phyloP scores from a whole-genome alignment of 2,797 vertebrate genomes.

The Hoplostethus mediterraneus region DNA sequence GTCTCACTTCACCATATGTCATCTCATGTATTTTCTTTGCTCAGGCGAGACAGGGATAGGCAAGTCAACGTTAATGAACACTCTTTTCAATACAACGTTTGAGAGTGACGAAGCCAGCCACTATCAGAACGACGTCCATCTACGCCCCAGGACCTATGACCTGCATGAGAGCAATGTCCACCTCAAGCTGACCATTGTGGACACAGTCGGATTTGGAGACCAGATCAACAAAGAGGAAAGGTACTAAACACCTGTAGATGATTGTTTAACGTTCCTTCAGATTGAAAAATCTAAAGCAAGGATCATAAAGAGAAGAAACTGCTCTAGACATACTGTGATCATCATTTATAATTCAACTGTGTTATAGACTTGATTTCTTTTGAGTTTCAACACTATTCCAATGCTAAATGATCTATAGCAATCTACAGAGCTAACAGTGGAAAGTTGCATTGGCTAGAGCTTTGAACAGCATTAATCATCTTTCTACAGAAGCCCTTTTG shows the following conservation, averaged over 20 bases:
- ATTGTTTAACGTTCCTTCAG: neutral
- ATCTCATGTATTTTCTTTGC: neutral
- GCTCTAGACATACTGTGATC: neutral
- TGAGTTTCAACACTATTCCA: neutral
- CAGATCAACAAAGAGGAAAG: conserved; percentile 98
- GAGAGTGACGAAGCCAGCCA: conserved; percentile 95
- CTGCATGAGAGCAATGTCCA: conserved; percentile 96
- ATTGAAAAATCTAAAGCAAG: neutral
- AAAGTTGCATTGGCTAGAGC: conserved; percentile 5
- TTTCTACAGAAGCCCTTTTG: neutral
- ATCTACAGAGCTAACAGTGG: neutral
- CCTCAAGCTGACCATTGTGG: conserved; percentile 95
- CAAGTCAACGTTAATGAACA: conserved; percentile 97
- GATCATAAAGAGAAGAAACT: neutral
- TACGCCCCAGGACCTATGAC: conserved; percentile 90
- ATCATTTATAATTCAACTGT: neutral
- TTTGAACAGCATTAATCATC: conserved; percentile 21
- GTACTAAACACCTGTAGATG: conserved; percentile 73
- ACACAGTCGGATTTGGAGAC: conserved; percentile 97
- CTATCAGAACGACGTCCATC: conserved; percentile 86
- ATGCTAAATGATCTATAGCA: neutral
- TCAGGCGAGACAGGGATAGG: conserved; percentile 97
- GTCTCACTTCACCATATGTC: neutral
- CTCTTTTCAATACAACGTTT: conserved; percentile 95
- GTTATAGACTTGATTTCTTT: neutral